These are phyloP conservation scores for Yponomeuta evonymella DNA, from an alignment of 2,888 invertebrate genomes.

Conservation along the genomic window DNA sequence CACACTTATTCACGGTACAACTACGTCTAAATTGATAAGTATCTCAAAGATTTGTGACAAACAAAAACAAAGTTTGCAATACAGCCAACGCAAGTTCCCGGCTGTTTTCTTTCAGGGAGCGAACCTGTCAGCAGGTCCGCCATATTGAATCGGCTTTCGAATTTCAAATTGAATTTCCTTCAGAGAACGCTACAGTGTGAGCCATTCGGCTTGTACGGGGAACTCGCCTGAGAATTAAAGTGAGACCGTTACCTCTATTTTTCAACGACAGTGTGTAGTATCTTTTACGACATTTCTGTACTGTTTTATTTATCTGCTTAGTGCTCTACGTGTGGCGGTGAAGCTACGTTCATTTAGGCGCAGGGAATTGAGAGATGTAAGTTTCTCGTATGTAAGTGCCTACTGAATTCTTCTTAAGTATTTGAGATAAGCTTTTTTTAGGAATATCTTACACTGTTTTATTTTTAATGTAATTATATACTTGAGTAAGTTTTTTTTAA, in stretches of 20 bases:
- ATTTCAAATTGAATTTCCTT: conserved; percentile 13
- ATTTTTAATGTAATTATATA: too few relatives aligned
- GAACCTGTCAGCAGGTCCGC: background rate
- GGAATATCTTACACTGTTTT: too few relatives aligned
- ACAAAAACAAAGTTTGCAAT: background rate
- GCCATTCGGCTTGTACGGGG: background rate
- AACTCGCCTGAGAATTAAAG: background rate
- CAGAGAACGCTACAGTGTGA: background rate
- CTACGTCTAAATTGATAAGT: too few relatives aligned
- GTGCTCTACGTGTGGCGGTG: background rate
- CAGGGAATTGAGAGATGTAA: background rate
- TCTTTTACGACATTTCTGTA: background rate
- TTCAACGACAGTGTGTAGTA: background rate
- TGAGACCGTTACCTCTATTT: background rate
- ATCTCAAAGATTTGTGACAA: too few relatives aligned
- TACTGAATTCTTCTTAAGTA: too few relatives aligned
- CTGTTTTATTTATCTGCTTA: background rate
- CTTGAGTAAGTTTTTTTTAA: too few relatives aligned
- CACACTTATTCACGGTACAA: too few relatives aligned
- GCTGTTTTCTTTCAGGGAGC: background rate
- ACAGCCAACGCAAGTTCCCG: background rate
- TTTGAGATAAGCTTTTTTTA: too few relatives aligned
- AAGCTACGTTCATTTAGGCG: background rate
- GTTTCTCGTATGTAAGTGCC: background rate
- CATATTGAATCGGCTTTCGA: conserved; percentile 5